Evolutionary conservation across 2,888 invertebrate genomes (phyloP).

Genomic region (Ichneumon xanthorius): DNA sequence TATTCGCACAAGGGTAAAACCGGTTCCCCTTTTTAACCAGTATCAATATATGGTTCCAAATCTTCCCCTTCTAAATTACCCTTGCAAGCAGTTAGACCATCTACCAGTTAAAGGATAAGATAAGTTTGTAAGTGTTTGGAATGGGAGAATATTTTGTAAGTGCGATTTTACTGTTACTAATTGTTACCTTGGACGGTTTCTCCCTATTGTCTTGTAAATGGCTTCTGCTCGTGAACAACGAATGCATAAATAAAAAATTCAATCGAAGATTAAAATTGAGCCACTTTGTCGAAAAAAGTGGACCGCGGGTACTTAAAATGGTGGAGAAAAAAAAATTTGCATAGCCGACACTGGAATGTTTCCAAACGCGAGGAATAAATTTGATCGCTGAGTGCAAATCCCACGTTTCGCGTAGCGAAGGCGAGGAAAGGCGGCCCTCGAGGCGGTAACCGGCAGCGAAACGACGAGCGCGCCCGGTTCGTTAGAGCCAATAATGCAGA

Average conservation of each 20-base stretch:
- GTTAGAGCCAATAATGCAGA: constrained; percentile 83
- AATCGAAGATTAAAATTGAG: not conserved
- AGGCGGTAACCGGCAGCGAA: constrained; percentile 75
- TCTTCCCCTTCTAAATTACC: too few species aligned
- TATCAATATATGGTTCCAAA: too few species aligned
- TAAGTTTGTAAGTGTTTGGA: too few species aligned
- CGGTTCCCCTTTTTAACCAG: too few species aligned
- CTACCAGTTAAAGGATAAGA: too few species aligned
- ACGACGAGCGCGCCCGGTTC: constrained; percentile 78
- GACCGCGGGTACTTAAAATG: not conserved
- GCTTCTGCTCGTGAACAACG: too few species aligned
- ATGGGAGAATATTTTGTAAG: too few species aligned
- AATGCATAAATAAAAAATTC: not conserved
- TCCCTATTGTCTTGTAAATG: too few species aligned
- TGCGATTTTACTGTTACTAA: too few species aligned
- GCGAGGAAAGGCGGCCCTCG: constrained; percentile 9
- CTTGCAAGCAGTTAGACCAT: too few species aligned
- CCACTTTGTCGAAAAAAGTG: not conserved
- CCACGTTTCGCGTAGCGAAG: constrained; percentile 14
- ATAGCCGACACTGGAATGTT: not conserved
- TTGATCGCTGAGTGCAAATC: constrained; percentile 35
- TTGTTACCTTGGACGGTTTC: too few species aligned
- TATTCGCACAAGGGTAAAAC: too few species aligned
- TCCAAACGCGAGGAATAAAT: constrained; percentile 15
- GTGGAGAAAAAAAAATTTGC: not conserved